These are phyloP conservation scores for Acronicta aceris DNA, from an alignment of 2,888 invertebrate species.

Conservation along the genomic window DNA sequence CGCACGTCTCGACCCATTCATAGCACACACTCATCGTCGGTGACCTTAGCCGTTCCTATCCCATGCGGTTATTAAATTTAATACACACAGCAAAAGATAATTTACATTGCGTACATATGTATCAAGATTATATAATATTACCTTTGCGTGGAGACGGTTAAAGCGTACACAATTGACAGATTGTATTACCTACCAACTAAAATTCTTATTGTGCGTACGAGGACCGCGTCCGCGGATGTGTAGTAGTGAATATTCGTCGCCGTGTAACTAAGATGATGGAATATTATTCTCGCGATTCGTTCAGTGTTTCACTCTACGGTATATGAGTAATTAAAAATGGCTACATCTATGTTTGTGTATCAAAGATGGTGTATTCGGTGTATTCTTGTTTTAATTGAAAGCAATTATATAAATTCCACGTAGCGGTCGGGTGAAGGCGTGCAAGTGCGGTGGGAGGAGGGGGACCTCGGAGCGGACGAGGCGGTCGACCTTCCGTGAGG, in stretches of 20 bases:
- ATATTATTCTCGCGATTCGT: slow-evolving; percentile 48
- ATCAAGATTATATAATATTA: slow-evolving; percentile 16
- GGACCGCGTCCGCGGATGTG: slow-evolving; percentile 49
- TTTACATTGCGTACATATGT: slow-evolving; percentile 41
- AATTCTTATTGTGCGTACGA: slow-evolving; percentile 46
- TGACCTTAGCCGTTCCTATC: slow-evolving; percentile 72
- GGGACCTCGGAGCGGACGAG: slow-evolving; percentile 63
- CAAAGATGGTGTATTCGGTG: slow-evolving; percentile 71
- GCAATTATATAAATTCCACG: slow-evolving; percentile 88
- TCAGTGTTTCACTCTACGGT: slow-evolving; percentile 50
- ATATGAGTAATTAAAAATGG: slow-evolving; percentile 55
- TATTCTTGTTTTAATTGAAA: slow-evolving; percentile 85
- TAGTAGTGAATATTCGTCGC: slow-evolving; percentile 67
- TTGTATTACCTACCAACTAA: slow-evolving; percentile 36
- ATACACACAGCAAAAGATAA: slow-evolving; percentile 52
- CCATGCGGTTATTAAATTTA: slow-evolving; percentile 70
- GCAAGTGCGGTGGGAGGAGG: slow-evolving; percentile 54
- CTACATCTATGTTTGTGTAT: slow-evolving; percentile 59
- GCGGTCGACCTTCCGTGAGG: slow-evolving; percentile 88
- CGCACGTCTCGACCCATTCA: slow-evolving; percentile 76
- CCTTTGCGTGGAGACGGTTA: slow-evolving; percentile 25
- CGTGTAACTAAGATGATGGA: slow-evolving; percentile 61
- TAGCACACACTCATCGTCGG: slow-evolving; percentile 68
- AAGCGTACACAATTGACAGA: slow-evolving; percentile 41
- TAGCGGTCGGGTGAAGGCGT: slow-evolving; percentile 74